Base-by-base conservation (phyloP, 2,888 invertebrate species). In the Ephialtes manifestator region DNA sequence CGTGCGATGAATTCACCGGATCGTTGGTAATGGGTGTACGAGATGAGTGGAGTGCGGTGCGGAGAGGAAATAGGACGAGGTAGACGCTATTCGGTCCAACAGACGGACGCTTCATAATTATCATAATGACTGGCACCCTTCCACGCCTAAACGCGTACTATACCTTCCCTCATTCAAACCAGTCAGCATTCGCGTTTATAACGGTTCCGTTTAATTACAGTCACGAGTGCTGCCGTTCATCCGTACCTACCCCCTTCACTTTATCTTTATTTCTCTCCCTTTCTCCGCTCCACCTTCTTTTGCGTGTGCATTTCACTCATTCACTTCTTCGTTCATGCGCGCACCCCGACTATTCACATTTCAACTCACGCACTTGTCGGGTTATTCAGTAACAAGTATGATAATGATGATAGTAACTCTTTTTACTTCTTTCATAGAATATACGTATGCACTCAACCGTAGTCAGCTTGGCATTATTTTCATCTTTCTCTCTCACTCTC, bases 201-300 rank as follows among this genome's bases (percentile, higher is more conserved):
- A 85, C 78, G 71, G 75, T 81, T 85, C 77, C 78, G 81, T 87
- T 87, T 87, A 87, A 87, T 87, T 83, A 83, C 83, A 78, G 77
- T 65, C 65, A 81, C 74, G 77, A 80, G 35, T 70, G 24, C 18
- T n/a, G 39, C 65, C 65, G 39, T 65, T 65, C 43, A 43, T 65
- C 43, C 20, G 1, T 60, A n/a, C n/a, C 13, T n/a, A n/a, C n/a
- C 70, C 48, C 51, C 43, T 75, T 20, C 18, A 20, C 35, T 31
- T 28, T 10, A n/a, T 74, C 43, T 60, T 11, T 18, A 18, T 71
- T 43, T 76, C 51, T 31, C 48, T 39, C 20, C 48, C n/a, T 43
- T 72, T 28, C 28, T n/a, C 13, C 11, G 58, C 60, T 68, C 28
- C 67, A 20, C 46, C 46, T n/a, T 67, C 46, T 31, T 60, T 53